Evolutionary conservation across 2,888 invertebrate species (phyloP), one percentile per base, ranked within the genome.

Genomic region (Eupithecia insigniata): DNA sequence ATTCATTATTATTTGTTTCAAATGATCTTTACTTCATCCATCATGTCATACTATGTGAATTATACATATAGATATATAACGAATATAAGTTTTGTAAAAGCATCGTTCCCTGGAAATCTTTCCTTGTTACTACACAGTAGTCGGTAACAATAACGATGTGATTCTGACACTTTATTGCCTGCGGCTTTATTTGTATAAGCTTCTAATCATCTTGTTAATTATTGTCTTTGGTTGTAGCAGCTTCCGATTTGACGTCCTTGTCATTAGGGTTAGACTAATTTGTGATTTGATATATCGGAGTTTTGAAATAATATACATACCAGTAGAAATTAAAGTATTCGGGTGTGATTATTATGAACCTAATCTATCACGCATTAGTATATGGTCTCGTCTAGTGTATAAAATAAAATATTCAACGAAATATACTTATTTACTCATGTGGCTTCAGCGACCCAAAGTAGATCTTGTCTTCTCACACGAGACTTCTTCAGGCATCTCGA

Each of bases 61-160:
- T 46, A 46, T 46, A n/a, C 1, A 22, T 8, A 3, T 51, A 51
- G 10, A n/a, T 1, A 22, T 8, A 3, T 51, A 51, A 22, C 0
- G 51, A 2, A 22, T 43, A 39, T 43, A 14, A 39, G 39, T 39
- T 39, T 39, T 1, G 7, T 3, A 22, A 22, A 22, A 51, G n/a
- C 22, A 51, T 55, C 4, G 5, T 55, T 26, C 28, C 16, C 2
- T 8, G 18, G 60, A 30, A 60, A 60, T 87, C 85, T 85, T 84
- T 82, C 84, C 83, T 85, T 87, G 89, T 89, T 89, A 87, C 84
- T 78, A 14, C 77, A 70, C 78, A 78, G 82, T 81, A 83, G 82
- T 84, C 84, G 84, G 87, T 84, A 87, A 86, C 87, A 88, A 88
- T 55, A 14, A 55, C 60, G 67, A 43, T 46, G 73, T 76, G 78